Conservation (phyloP, 2,888 invertebrate genomes). For the Drosophila limbata region DNA sequence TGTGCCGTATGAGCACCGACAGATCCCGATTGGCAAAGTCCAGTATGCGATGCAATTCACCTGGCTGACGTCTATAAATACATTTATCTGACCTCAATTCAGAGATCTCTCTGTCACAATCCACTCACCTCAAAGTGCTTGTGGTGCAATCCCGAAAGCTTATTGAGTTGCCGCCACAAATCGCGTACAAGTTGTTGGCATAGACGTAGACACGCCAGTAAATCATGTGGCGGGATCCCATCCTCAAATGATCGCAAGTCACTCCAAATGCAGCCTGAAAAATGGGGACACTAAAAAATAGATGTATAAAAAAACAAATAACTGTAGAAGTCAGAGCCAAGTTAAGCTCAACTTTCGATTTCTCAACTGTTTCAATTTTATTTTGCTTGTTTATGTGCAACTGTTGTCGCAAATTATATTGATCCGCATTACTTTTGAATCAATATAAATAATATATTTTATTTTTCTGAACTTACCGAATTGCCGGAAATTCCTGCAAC, state of each 20-base stretch:
- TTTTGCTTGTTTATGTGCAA: neutral
- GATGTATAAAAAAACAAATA: neutral
- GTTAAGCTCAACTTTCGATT: neutral
- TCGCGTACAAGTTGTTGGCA: conserved; percentile 90
- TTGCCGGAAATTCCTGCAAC: neutral
- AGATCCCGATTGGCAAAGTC: conserved; percentile 96
- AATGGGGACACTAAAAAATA: neutral
- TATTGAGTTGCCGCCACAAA: conserved; percentile 89
- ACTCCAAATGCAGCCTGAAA: neutral
- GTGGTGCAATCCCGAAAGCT: conserved; percentile 90
- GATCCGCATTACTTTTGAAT: neutral
- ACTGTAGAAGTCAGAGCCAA: neutral
- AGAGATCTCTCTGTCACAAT: neutral
- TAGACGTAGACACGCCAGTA: conserved; percentile 90
- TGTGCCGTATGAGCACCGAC: conserved; percentile 88
- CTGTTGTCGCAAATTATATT: neutral
- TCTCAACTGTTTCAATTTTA: neutral
- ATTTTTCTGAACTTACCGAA: neutral
- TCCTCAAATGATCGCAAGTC: neutral
- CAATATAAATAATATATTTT: neutral
- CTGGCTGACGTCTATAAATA: conserved; percentile 89
- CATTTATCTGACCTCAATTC: neutral
- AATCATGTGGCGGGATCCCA: conserved; percentile 49
- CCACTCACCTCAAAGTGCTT: conserved; percentile 89
- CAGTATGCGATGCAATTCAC: conserved; percentile 91